Evolutionary conservation across 2,797 vertebrate genomes (phyloP), one percentile per base, ranked within the genome.

Genomic region (Lagorchestes hirsutus): DNA sequence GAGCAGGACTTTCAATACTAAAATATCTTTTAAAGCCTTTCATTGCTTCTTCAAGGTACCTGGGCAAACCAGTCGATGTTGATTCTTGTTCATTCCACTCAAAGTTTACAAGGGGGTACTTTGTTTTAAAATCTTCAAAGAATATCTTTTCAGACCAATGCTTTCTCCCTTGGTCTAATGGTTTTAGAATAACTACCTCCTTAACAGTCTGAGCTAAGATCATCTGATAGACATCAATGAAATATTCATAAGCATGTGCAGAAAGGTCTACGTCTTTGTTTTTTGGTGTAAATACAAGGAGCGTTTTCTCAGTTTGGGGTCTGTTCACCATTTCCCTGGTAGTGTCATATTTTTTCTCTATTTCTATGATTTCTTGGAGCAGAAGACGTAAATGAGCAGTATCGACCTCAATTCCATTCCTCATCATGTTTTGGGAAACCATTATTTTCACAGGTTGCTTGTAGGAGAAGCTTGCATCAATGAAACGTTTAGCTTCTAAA

Each of bases 171-270:
- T 95, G 54, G 94, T 92, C 93, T 96, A 96, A 94, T 96, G 56
- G 74, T 55, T 96, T 97, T 22, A 28, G 54, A 0, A 0, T 56
- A 94, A 98, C 55, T 14, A n/a, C 0, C 94, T 97, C 98, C 96
- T 34, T 98, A 54, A 2, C 82, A 92, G 97, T n/a, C 90, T 95
- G 96, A 90, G 93, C 34, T 50, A 8, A 96, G 52, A 92, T 55
- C 27, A 9, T 93, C 55, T 98, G 98, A 97, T 98, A 98, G 87
- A 92, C 91, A 90, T 54, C 97, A 0, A 97, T 96, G 94, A 99
- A 99, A 93, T 56, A 96, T 94, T 97, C 95, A 55, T 93, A 97
- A 59, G 98, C 98, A n/a, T 99, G 98, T 50, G 95, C 90, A 24
- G 98, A 98, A 56, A 98, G 93, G 97, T 98, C 97, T 18, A 10